Percentiles rank a stretch among this genome's conserved stretches.
phyloP scores from a whole-genome alignment of 2,888 invertebrate genomes.

The Synergus umbraculus region DNA sequence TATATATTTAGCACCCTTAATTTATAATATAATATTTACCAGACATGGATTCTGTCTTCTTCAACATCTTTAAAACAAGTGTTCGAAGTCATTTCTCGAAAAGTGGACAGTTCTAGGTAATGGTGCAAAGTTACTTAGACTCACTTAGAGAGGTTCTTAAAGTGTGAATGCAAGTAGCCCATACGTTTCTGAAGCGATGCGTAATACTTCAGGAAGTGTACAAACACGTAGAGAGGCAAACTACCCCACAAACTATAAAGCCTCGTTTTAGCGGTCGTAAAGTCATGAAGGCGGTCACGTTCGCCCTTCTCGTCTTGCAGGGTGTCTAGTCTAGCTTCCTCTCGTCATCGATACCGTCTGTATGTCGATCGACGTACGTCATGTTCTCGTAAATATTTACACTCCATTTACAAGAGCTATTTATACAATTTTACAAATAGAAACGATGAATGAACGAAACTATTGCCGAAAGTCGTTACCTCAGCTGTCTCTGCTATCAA shows the following conservation, averaged over 20 bases:
- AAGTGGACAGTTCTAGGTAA: not conserved
- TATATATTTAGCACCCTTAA: too few relatives aligned
- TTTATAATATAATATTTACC: too few relatives aligned
- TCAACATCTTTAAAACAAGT: too few relatives aligned
- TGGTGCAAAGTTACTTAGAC: not conserved
- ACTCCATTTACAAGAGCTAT: constrained; percentile 22
- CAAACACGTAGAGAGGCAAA: constrained; percentile 48
- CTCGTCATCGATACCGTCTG: constrained; percentile 60
- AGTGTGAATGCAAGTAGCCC: constrained; percentile 11
- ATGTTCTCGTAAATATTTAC: constrained; percentile 44
- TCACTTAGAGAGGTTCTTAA: not conserved
- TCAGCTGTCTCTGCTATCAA: not conserved
- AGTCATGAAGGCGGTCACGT: constrained; percentile 74
- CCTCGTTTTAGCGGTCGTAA: constrained; percentile 74
- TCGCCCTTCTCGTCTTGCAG: constrained; percentile 62
- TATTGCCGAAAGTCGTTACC: not conserved
- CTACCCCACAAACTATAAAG: constrained; percentile 70
- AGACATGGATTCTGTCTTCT: too few relatives aligned
- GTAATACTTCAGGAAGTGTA: constrained; percentile 42
- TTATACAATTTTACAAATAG: constrained; percentile 33
- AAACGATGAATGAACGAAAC: constrained; percentile 7
- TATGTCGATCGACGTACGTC: constrained; percentile 45
- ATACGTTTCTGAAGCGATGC: constrained; percentile 35
- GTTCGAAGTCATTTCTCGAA: not conserved
- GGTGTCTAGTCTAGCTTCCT: constrained; percentile 56